phyloP scores from a whole-genome alignment of 2,888 invertebrate species.

The Pimpla rufipes region DNA sequence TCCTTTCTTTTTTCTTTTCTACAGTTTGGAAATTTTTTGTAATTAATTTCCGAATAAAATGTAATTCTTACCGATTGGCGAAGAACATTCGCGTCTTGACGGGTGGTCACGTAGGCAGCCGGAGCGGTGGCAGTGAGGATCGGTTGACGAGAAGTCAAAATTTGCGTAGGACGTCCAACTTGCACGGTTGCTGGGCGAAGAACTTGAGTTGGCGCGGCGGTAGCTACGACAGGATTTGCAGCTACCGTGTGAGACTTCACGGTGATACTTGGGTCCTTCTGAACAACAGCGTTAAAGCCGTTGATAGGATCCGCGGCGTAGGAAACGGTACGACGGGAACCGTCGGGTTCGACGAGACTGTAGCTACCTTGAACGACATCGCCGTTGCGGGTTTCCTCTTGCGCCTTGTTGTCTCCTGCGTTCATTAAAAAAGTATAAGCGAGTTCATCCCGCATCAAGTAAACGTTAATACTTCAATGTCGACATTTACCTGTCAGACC shows the following conservation, averaged over 20 bases:
- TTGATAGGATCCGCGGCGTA: constrained; percentile 82
- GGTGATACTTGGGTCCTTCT: constrained; percentile 78
- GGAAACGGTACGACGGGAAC: constrained; percentile 80
- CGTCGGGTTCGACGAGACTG: constrained; percentile 82
- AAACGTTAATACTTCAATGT: constrained; percentile 1
- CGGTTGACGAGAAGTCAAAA: constrained; percentile 71
- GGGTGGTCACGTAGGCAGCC: constrained; percentile 56
- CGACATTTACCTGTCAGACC: constrained; percentile 78
- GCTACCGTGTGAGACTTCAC: constrained; percentile 69
- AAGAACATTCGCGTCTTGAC: constrained; percentile 67
- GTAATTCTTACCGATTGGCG: constrained; percentile 69
- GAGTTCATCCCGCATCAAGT: not conserved
- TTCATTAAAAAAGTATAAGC: not conserved
- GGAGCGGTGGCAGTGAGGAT: constrained; percentile 66
- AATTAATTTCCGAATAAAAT: not conserved
- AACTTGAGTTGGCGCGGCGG: constrained; percentile 58
- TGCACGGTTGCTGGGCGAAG: constrained; percentile 61
- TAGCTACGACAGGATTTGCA: constrained; percentile 57
- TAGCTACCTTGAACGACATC: constrained; percentile 82
- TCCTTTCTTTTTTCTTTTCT: no score
- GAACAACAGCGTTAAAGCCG: constrained; percentile 82
- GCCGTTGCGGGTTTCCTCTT: constrained; percentile 81
- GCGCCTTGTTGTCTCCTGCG: constrained; percentile 82
- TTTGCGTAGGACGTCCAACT: constrained; percentile 61
- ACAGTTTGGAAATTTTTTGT: no score